A percentile compares a stretch with the other conserved stretches of the same genome.
These are phyloP conservation scores for Lanistes nyassanus DNA, from an alignment of 1,140 invertebrate species.

Conservation along the genomic window DNA sequence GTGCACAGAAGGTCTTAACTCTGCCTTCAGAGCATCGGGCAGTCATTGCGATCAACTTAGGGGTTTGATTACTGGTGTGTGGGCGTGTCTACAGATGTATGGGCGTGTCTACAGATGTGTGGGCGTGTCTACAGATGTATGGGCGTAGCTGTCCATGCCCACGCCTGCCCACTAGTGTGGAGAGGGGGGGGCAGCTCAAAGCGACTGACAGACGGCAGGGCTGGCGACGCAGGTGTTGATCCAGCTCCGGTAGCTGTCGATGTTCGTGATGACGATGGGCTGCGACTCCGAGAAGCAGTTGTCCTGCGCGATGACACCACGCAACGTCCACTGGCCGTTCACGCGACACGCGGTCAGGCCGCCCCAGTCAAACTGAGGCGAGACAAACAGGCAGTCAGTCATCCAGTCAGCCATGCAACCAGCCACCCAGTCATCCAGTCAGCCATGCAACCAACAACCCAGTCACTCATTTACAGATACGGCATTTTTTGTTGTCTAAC, in stretches of 20 bases:
- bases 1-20: not conserved
- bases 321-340: not conserved
- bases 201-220: not conserved
- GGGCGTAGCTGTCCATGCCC: not conserved
- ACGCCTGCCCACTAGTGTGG: not conserved
- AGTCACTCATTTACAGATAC: too few species aligned
- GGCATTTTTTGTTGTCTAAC: too few species aligned
- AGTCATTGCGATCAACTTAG: too few species aligned
- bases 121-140: not conserved
- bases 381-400: not conserved
- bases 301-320: not conserved
- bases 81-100: not conserved
- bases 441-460: not conserved
- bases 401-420: not conserved
- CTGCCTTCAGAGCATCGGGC: not conserved
- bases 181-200: not conserved
- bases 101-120: not conserved
- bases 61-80: not conserved
- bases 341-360: not conserved
- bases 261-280: slow-evolving; percentile 3
- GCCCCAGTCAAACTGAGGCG: not conserved
- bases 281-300: not conserved
- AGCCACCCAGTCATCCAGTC: not conserved
- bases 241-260: not conserved
- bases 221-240: not conserved